Percentiles rank a stretch among this genome's conserved stretches.
Evolutionary conservation across 2,113 vertebrate species (phyloP).

Genomic region (Saccopteryx bilineata): DNA sequence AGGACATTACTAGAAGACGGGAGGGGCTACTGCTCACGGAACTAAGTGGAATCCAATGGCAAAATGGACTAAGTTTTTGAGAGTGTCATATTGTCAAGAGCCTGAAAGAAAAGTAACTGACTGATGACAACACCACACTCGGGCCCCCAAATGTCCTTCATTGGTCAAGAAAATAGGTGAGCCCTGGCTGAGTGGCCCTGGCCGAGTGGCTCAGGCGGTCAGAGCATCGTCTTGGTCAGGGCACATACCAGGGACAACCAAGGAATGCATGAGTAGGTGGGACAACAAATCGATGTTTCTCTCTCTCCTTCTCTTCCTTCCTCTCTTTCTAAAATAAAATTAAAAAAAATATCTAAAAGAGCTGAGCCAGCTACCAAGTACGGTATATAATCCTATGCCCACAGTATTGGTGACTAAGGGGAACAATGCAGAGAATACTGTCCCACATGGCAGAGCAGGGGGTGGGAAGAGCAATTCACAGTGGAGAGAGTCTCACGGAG

Average conservation of each 20-base stretch:
- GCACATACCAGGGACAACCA: too few species aligned
- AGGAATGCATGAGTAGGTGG: too few species aligned
- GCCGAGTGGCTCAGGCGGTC: too few species aligned
- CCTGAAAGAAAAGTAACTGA: not conserved
- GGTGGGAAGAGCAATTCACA: not conserved
- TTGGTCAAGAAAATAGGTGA: not conserved
- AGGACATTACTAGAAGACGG: not conserved
- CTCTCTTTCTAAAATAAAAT: too few species aligned
- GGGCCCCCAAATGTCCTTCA: not conserved
- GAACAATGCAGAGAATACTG: not conserved
- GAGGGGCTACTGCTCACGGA: not conserved
- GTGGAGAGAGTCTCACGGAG: not conserved
- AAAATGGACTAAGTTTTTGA: not conserved
- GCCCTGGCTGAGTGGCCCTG: too few species aligned
- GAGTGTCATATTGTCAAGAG: not conserved
- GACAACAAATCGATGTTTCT: too few species aligned
- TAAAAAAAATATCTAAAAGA: not conserved
- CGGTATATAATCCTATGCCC: not conserved
- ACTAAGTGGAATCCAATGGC: not conserved
- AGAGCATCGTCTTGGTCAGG: too few species aligned
- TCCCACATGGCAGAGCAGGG: not conserved
- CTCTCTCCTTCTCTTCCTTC: too few species aligned
- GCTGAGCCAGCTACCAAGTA: not conserved
- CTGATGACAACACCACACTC: not conserved
- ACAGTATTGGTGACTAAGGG: too few species aligned